Evolutionary conservation across 2,888 invertebrate species (phyloP).

Genomic region (Chrysolina americana): DNA sequence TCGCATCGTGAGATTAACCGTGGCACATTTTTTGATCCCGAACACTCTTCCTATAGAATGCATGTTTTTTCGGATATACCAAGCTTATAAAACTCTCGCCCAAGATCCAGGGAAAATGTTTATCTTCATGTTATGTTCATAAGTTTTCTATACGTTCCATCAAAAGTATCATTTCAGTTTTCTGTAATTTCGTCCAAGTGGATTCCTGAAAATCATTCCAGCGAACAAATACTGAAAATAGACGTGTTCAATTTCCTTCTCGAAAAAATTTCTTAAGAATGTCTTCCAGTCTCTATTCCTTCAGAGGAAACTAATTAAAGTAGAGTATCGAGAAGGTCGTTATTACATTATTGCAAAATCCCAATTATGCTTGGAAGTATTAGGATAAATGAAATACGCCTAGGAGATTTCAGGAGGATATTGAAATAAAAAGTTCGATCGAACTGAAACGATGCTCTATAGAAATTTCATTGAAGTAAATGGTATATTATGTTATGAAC

Average conservation of each 20-base stretch:
- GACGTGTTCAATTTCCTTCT: neutral
- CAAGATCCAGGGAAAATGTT: too few species aligned
- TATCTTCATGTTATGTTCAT: too few species aligned
- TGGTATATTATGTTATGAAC: neutral
- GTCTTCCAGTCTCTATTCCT: neutral
- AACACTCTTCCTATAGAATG: too few species aligned
- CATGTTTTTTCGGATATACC: too few species aligned
- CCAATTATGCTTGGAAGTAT: slow-evolving; percentile 11
- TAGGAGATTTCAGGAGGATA: neutral
- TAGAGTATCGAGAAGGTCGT: slow-evolving; percentile 1
- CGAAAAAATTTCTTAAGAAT: neutral
- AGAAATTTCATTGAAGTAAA: neutral
- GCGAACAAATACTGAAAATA: neutral
- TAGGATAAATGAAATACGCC: slow-evolving; percentile 15
- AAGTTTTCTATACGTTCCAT: too few species aligned
- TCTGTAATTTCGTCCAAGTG: neutral
- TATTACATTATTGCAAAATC: slow-evolving; percentile 15
- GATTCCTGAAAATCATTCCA: neutral
- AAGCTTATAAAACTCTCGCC: too few species aligned
- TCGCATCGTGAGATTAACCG: too few species aligned
- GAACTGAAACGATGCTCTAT: neutral
- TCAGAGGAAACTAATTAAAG: slow-evolving; percentile 9
- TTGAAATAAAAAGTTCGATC: neutral
- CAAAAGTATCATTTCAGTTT: neutral
- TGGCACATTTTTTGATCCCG: too few species aligned